A percentile compares a stretch with the other conserved stretches of the same genome.
phyloP scores from a whole-genome alignment of 2,888 invertebrate species.

The Aporophyla lueneburgensis region DNA sequence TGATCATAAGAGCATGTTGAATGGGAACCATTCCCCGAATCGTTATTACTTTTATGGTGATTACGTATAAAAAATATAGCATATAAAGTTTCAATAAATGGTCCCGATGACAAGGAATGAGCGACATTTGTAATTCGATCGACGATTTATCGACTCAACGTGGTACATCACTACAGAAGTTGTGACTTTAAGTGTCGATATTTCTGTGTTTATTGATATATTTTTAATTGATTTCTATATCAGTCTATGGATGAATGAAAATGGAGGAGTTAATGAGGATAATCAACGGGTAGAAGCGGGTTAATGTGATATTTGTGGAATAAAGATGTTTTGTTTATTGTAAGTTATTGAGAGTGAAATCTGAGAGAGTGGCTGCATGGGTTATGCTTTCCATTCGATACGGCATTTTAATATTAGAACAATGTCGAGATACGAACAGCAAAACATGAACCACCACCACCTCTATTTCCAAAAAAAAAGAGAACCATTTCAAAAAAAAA shows the following conservation, averaged over 20 bases:
- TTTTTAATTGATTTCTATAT: conserved; percentile 58
- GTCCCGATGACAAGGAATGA: conserved; percentile 52
- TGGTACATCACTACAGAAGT: conserved; percentile 49
- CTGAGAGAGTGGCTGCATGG: neutral
- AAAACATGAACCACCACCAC: too few relatives aligned
- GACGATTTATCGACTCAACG: conserved; percentile 52
- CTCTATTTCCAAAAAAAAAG: neutral
- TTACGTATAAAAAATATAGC: conserved; percentile 57
- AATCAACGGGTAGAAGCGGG: conserved; percentile 21
- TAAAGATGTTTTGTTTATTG: conserved; percentile 33
- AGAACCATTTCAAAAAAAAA: neutral
- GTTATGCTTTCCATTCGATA: neutral
- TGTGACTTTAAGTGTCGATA: conserved; percentile 44
- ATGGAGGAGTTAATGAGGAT: conserved; percentile 4
- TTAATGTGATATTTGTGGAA: conserved; percentile 2
- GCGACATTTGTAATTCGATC: conserved; percentile 55
- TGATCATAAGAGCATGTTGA: conserved; percentile 63
- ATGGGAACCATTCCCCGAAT: conserved; percentile 53
- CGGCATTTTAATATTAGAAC: neutral
- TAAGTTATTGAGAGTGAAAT: conserved; percentile 32
- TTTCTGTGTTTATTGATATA: conserved; percentile 45
- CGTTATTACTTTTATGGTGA: conserved; percentile 64
- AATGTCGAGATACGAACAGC: neutral
- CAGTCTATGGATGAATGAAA: conserved; percentile 29
- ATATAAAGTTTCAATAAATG: conserved; percentile 64